Evolutionary conservation across 2,113 vertebrate genomes (phyloP), one percentile per base, ranked within the genome.

Genomic region (Sturnira hondurensis): DNA sequence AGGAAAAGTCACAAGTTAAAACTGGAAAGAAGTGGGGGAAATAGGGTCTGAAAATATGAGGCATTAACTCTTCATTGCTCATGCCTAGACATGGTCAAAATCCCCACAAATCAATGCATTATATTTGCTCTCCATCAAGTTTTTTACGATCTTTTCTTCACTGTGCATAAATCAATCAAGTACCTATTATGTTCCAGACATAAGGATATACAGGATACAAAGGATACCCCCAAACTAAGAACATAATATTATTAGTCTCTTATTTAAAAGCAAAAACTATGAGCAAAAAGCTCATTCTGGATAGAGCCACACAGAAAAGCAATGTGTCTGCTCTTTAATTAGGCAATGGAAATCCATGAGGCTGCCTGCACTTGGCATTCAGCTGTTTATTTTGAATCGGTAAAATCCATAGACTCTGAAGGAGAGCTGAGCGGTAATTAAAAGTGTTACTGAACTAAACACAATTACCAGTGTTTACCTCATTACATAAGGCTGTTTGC

Each of bases 371-470:
- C 94, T 93, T 88, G 80, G 87, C 95, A 97, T 97, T 97, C 96
- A 90, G 84, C 95, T 97, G 63, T 97, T 98, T 97, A 93, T 76
- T 97, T 97, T 97, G 68, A 4, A 0, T 97, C 97, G 82, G 94
- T 93, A 98, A 98, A 98, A 98, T 98, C 98, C 93, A 97, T 97
- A 96, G 70, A 74, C 95, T 97, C 89, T 89, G 96, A 98, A 97
- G 95, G 93, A 96, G 93, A 97, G 93, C 94, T 97, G 91, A 96
- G 38, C 86, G 84, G 95, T 98, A 98, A 98, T 98, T 98, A 97
- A 98, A 98, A 98, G 97, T 93, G 95, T 94, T 98, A 98, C 96
- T 96, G 98, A 98, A 96, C 96, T 97, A 95, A 98, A 98, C 92
- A 96, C 93, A 97, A 93, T 98, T 97, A 97, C 89, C 94, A 80